Percentiles rank a stretch among this genome's conserved stretches.
Conservation (phyloP, 2,113 vertebrate genomes). For the Tonatia bakeri region DNA sequence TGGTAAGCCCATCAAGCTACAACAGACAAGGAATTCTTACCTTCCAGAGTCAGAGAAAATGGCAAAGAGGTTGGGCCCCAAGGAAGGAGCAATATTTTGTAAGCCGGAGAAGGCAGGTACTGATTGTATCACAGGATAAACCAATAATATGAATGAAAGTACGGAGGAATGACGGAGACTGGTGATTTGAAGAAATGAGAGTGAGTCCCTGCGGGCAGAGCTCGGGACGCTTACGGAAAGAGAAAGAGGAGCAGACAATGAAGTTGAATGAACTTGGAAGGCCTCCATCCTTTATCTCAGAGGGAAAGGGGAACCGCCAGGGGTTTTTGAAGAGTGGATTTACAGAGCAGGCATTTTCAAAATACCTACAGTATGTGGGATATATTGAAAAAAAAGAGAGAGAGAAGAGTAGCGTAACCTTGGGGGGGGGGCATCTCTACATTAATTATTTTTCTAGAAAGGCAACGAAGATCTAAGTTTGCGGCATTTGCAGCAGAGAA, state of each 20-base stretch:
- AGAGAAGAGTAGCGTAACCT: background rate
- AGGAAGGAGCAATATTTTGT: background rate
- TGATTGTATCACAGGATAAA: background rate
- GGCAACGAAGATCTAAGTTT: background rate
- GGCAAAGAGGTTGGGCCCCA: background rate
- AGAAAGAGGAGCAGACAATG: background rate
- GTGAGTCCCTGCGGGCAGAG: background rate
- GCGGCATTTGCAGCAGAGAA: background rate
- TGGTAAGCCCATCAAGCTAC: background rate
- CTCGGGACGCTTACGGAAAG: background rate
- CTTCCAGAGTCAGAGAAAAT: background rate
- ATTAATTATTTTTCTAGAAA: background rate
- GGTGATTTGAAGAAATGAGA: background rate
- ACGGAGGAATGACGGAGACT: background rate
- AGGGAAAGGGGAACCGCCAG: background rate
- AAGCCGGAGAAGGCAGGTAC: background rate
- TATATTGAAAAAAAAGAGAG: background rate
- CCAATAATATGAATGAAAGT: background rate
- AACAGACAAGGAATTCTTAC: background rate
- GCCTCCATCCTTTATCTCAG: background rate
- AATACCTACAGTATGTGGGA: background rate
- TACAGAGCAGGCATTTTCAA: background rate
- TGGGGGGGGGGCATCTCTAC: background rate
- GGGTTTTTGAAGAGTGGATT: background rate
- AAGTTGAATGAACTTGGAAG: background rate